Base-by-base conservation (phyloP, 2,888 invertebrate species). In the Congeria kusceri region DNA sequence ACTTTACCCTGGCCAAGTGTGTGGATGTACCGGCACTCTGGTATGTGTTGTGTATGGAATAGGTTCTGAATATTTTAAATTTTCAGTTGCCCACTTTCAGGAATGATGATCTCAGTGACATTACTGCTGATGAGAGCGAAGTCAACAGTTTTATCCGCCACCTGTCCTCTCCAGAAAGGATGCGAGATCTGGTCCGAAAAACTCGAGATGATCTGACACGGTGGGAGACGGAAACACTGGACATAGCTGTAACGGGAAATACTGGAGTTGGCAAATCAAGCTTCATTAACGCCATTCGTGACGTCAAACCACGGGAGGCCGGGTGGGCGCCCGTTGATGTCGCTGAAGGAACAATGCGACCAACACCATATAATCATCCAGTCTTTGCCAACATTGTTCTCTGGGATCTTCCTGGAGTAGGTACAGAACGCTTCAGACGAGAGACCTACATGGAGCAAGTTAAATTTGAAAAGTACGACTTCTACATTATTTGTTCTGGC, bases 401-500 rank as follows among this genome's bases (percentile, higher is more conserved):
- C 13, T 83, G 83, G 83, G 83, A 79, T 64, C 28, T 77, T 7
- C 83, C 83, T 15, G 83, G 83, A 5, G 73, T 73, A 44, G 83
- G 73, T 15, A 83, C 77, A 25, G 23, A 47, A 5, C 39, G 25
- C 20, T 76, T 67, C 53, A 66, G 46, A n/a, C 28, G 44, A 62
- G 63, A 65, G 15, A 49, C 32, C 7, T 83, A 83, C 63, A 13
- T 79, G 15, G 63, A 69, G 13, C 57, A 75, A 25, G 46, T 76
- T 58, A n/a, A 70, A 20, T 79, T 79, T 56, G 18, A 63, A 4
- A 71, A 18, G 49, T 76, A 76, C 39, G 70, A 76, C 27, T 70
- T 70, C 28, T 76, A 70, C 27, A 46, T 79, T 28, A 18, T 75
- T 28, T 66, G 74, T 3, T 25, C 61, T 27, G 59, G 27, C n/a